Evolutionary conservation across 2,113 vertebrate species (phyloP).

Genomic region (Callithrix jacchus): DNA sequence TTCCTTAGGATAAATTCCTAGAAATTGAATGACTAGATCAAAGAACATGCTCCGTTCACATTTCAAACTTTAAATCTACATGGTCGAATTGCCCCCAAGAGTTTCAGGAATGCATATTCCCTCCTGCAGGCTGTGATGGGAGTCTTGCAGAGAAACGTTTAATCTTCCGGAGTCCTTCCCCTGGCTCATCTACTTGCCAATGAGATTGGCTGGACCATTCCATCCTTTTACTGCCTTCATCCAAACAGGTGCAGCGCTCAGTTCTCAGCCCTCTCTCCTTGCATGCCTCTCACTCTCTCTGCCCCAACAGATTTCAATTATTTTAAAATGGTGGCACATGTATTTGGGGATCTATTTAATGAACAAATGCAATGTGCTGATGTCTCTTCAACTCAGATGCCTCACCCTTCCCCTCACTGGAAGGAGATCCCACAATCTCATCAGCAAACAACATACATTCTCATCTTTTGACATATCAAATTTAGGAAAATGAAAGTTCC

Average conservation of each 20-base stretch:
- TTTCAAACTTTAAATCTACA: not conserved
- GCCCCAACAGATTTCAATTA: not conserved
- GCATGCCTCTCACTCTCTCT: not conserved
- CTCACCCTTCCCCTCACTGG: not conserved
- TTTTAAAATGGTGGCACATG: not conserved
- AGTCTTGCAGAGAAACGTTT: not conserved
- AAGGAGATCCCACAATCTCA: not conserved
- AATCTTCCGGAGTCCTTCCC: not conserved
- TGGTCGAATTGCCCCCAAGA: not conserved
- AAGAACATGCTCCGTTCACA: not conserved
- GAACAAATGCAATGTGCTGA: not conserved
- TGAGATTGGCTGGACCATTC: not conserved
- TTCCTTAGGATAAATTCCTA: constrained; percentile 11
- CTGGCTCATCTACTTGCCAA: not conserved
- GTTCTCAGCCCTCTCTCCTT: not conserved
- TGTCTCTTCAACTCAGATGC: not conserved
- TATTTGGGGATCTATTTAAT: not conserved
- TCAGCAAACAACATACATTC: not conserved
- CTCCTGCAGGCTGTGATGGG: not conserved
- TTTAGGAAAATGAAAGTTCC: not conserved
- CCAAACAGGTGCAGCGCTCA: not conserved
- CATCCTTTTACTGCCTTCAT: not conserved
- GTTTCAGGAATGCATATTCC: not conserved
- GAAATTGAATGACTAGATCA: not conserved
- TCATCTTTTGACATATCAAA: not conserved